These are phyloP conservation scores for Candoia aspera DNA, from an alignment of 2,113 vertebrate species.

Conservation along the genomic window DNA sequence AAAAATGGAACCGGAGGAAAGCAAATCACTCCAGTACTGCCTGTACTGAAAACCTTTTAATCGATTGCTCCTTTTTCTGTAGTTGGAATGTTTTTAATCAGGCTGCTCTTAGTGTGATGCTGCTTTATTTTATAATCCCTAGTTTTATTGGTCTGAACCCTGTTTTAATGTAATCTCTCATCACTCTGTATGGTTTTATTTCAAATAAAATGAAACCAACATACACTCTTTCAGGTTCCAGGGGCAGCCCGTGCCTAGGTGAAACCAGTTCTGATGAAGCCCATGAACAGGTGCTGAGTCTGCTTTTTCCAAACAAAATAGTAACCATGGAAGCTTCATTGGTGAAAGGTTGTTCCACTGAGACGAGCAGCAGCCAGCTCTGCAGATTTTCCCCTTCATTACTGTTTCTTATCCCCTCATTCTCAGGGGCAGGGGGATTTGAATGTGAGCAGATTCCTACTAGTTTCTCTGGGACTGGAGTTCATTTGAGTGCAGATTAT, in stretches of 20 bases:
- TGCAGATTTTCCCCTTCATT: not conserved
- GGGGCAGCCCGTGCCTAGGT: too few species aligned
- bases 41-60: not conserved
- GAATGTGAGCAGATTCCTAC: slow-evolving; percentile 1
- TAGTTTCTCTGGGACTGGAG: slow-evolving; percentile 43
- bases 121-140: not conserved
- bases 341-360: not conserved
- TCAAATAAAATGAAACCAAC: not conserved
- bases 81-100: not conserved
- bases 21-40: not conserved
- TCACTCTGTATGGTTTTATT: not conserved
- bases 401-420: slow-evolving; percentile 11
- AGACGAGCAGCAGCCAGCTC: slow-evolving; percentile 21
- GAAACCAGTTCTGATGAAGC: not conserved
- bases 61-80: not conserved
- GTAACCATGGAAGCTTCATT: not conserved
- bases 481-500: slow-evolving; percentile 24
- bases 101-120: not conserved
- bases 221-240: not conserved
- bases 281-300: not conserved
- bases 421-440: slow-evolving; percentile 21
- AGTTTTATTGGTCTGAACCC: not conserved
- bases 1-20: not conserved
- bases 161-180: not conserved
- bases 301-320: slow-evolving; percentile 2